Base-by-base conservation (phyloP, 2,797 vertebrate species). In the Octomys mimax region DNA sequence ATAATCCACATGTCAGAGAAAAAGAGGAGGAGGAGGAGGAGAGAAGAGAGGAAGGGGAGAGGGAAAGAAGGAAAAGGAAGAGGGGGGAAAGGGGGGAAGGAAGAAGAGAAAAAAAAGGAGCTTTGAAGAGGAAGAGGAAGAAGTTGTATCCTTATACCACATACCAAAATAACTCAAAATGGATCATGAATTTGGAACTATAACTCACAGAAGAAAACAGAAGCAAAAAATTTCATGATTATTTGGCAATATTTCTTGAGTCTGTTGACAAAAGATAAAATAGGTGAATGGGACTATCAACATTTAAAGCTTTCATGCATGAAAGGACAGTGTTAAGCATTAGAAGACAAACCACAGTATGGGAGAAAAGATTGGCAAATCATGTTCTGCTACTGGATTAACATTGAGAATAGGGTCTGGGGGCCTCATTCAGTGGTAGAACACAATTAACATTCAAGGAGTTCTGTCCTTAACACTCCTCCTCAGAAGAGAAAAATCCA, bases 251-350 rank as follows among this genome's bases (percentile, higher is more conserved):
- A 21, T 36, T 70, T 36, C 16, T 68, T n/a, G 66, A 18, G 68
- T 21, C 46, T 85, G 11, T 49, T 21, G 54, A 92, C 10, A 77
- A 49, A 92, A 82, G 22, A n/a, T 75, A 77, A 85, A 87, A 42
- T 36, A 24, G 66, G 61, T 26, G 92, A 78, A 46, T 10, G 59
- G 12, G 66, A 73, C 49, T 66, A 64, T 22, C 22, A 62, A 39
- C 64, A 7, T 54, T 77, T 39, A 18, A 62, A 42, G 62, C 59
- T 82, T 61, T 36, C 16, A 8, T 81, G 54, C 21, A 61, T 52
- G 24, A 89, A 80, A 96, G 24, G 64, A 88, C 16, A 95, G n/a
- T 82, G 49, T 19, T 33, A 68, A 84, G 21, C 57, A 31, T 59
- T 42, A 84, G 87, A 92, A 81, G 42, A 39, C 21, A 49, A 80